Evolutionary conservation across 2,797 vertebrate genomes (phyloP).

Genomic region (Diplodus sargus): DNA sequence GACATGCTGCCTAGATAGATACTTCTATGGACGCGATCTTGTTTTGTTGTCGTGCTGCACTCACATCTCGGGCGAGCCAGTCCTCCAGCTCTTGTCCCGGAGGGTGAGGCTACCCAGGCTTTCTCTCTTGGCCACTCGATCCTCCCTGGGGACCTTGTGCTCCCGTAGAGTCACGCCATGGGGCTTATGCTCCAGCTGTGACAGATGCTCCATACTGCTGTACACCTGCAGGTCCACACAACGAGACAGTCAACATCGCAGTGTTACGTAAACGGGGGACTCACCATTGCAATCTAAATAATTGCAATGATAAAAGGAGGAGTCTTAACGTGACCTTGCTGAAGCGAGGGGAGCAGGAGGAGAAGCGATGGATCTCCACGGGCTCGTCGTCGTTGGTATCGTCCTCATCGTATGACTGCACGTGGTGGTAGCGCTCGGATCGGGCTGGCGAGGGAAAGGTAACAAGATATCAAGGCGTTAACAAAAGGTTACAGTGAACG

Average conservation of each 20-base stretch:
- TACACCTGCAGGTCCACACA: conserved; percentile 85
- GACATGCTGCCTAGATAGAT: not conserved
- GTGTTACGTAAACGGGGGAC: not conserved
- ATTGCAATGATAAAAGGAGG: no score
- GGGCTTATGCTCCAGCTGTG: conserved; percentile 91
- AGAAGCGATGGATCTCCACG: conserved; percentile 92
- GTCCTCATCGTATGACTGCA: conserved; percentile 93
- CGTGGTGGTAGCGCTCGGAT: conserved; percentile 92
- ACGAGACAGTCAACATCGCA: not conserved
- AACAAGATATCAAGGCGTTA: not conserved
- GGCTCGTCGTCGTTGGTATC: conserved; percentile 94
- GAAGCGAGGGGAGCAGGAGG: conserved; percentile 93
- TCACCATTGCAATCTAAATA: no score
- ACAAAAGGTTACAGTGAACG: not conserved
- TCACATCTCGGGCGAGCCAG: conserved; percentile 90
- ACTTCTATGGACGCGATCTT: not conserved
- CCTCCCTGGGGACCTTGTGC: conserved; percentile 88
- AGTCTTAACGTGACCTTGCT: conserved; percentile 87
- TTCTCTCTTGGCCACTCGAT: conserved; percentile 89
- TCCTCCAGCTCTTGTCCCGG: conserved; percentile 92
- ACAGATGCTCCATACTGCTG: conserved; percentile 96
- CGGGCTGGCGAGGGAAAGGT: conserved; percentile 83
- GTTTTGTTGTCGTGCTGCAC: conserved; percentile 33
- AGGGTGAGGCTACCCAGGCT: conserved; percentile 89
- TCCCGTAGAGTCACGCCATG: conserved; percentile 86